These are phyloP conservation scores for Pantherophis guttatus DNA, from an alignment of 2,113 vertebrate genomes.

Conservation along the genomic window DNA sequence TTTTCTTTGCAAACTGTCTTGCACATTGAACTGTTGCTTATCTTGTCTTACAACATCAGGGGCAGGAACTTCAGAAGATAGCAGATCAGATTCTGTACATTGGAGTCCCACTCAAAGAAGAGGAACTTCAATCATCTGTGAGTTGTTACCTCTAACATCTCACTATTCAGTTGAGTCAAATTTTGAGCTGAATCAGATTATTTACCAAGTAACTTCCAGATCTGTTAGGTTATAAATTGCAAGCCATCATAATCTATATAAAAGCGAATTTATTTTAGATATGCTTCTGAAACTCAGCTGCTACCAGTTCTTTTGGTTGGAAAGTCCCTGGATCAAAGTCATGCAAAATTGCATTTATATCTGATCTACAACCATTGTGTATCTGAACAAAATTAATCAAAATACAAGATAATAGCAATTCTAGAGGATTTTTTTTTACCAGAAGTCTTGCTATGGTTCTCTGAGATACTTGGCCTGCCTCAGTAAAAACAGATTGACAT, in stretches of 20 bases:
- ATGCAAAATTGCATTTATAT: background rate
- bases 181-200: background rate
- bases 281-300: background rate
- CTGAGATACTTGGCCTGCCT: background rate
- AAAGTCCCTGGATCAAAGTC: background rate
- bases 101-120: background rate
- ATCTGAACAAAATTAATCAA: background rate
- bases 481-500: background rate
- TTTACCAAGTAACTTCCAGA: background rate
- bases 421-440: background rate
- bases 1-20: background rate
- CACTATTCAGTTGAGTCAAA: background rate
- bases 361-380: background rate
- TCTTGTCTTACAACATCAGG: background rate
- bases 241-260: background rate
- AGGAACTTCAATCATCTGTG: background rate
- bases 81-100: background rate
- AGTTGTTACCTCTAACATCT: background rate
- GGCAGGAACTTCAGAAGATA: background rate
- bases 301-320: background rate
- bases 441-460: background rate
- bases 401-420: background rate
- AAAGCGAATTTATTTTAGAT: background rate
- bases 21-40: background rate
- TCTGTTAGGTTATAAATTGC: background rate